Conservation (phyloP, 2,797 vertebrate genomes). For the Helicolenus hilgendorfi region DNA sequence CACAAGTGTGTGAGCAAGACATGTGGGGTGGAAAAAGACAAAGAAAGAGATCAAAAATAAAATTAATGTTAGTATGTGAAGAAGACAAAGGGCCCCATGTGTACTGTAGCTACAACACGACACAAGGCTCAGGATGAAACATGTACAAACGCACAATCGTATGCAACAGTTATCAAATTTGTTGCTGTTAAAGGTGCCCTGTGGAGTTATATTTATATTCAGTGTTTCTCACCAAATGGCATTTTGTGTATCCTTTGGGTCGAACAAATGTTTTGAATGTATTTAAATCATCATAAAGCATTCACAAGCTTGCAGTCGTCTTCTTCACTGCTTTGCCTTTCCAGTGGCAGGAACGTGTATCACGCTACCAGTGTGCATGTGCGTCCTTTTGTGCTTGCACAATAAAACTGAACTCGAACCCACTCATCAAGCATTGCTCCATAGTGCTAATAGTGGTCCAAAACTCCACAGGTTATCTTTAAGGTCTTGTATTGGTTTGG, state of each 20-base stretch:
- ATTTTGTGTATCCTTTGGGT: not conserved
- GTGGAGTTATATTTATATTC: not conserved
- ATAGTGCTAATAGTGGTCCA: not conserved
- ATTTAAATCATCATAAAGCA: not conserved
- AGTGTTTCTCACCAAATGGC: not conserved
- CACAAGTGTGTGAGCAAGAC: constrained; percentile 14
- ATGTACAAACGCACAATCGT: not conserved
- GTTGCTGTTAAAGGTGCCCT: not conserved
- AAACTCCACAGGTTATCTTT: not conserved
- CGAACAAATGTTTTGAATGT: not conserved
- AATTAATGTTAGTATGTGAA: not conserved
- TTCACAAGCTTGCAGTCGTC: not conserved
- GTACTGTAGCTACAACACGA: not conserved
- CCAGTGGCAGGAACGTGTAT: not conserved
- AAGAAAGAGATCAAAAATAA: not conserved
- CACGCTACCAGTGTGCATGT: not conserved
- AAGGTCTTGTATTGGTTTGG: not conserved
- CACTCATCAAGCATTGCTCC: not conserved
- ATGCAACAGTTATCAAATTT: not conserved
- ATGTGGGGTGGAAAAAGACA: not conserved
- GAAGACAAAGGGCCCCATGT: constrained; percentile 17
- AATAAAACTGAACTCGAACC: not conserved
- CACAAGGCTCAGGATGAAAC: not conserved
- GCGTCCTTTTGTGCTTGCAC: not conserved
- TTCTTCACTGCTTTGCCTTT: not conserved